Evolutionary conservation across 2,797 vertebrate species (phyloP), one percentile per base, ranked within the genome.

Genomic region (Anguilla pacifica): DNA sequence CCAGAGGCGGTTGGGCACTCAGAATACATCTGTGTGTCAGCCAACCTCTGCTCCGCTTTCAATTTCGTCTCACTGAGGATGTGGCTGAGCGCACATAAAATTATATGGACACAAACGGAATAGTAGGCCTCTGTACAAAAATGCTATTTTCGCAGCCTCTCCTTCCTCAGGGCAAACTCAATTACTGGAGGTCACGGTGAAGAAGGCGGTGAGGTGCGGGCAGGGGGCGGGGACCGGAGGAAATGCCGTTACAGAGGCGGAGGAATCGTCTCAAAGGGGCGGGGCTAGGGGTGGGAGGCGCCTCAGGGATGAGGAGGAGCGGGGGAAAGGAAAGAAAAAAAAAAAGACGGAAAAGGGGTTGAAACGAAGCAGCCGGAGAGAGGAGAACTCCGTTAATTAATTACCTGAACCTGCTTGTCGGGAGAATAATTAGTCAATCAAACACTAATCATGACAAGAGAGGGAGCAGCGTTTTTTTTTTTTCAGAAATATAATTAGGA

Each of bases 71-170:
- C 55, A 57, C 15, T 15, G 13, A 17, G 13, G 55, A 57, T 19
- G 55, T 57, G 55, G 3, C 55, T 57, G 67, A 31, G 31, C 28
- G 11, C 17, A 81, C 85, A 77, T 64, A 89, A 72, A 1, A n/a
- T 31, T 51, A 22, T 0, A 0, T 51, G 31, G 46, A 90, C 87
- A 90, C 86, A 84, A 79, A 87, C 59, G 22, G 81, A 88, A 90
- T 86, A 72, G 86, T 85, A 28, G 81, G 86, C 25, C 87, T 77
- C 53, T 2, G 10, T 84, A 64, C 85, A 61, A 79, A 89, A 90
- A 91, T 77, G 86, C 89, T 85, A 89, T 91, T 92, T 91, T 89
- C 89, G 74, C 86, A 74, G 87, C 17, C 85, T 91, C 90, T 91
- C 90, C 90, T 91, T 89, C 86, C 28, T 86, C 55, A 88, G 81